Base-by-base conservation (phyloP, 2,888 invertebrate species). In the Psococerastis gibbosa region DNA sequence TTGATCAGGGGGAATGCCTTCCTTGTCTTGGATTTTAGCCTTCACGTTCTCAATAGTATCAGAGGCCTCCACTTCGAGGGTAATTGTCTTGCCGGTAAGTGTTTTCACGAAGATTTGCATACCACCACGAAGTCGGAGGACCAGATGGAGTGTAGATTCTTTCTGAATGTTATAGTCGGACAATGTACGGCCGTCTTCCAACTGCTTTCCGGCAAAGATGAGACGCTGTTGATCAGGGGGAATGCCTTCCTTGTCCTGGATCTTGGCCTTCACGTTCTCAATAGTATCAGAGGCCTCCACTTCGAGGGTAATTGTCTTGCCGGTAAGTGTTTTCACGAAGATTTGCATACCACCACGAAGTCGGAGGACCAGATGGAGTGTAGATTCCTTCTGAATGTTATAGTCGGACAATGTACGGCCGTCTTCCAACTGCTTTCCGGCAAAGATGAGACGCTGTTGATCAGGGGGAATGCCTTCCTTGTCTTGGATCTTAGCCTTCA, bases 341-440 rank as follows among this genome's bases (percentile, higher is more conserved):
- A 34, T 34, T 15, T 34, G 16, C 35, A 16, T 34, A 17, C 35
- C 35, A 56, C 73, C 73, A 49, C 67, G 58, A 35, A 70, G 60
- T 44, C 68, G 59, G 46, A 65, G 53, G 22, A 65, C 64, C 42
- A 65, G 50, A 49, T 66, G 64, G 20, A 66, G 56, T 3, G 65
- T 70, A 1, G 69, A 69, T 53, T 70, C 50, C 54, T 68, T 67
- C 54, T 70, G 68, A 52, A 69, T 67, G 52, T 69, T 68, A 56
- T 68, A 67, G 53, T 71, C 69, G 3, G 63, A 64, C 22, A 69
- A 54, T 4, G 68, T 69, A 9, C 68, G 60, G 3, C 67, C 69
- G 60, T 70, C 70, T 54, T 69, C 69, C 48, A 70, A 53, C 57
- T 71, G 70, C 54, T 68, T 69, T 17, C 69, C 70, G 51, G 67